Evolutionary conservation across 23 tunicate species (phyloP).

Genomic region (Ciona savignyi): DNA sequence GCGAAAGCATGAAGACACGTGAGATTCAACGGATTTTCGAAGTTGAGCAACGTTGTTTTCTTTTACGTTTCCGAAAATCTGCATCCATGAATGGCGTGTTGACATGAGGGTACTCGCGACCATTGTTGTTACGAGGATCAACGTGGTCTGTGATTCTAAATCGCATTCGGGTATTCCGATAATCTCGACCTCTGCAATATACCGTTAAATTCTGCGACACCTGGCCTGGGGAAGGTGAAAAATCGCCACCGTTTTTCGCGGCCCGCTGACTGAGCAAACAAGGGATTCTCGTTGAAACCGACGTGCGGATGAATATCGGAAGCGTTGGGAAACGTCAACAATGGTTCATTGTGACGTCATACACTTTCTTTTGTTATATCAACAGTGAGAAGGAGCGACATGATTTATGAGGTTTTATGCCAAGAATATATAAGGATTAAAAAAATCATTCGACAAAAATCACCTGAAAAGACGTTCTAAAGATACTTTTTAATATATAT

Average conservation of each 20-base stretch:
- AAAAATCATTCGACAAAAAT: too few species aligned
- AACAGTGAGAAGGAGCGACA: background rate
- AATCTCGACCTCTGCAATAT: background rate
- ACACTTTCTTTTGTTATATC: constrained; percentile 6
- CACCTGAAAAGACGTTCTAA: too few species aligned
- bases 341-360: constrained; percentile 14
- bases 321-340: constrained; percentile 1
- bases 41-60: background rate
- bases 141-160: background rate
- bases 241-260: background rate
- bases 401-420: background rate
- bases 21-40: background rate
- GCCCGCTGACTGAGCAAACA: background rate
- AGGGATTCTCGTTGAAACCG: background rate
- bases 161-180: background rate
- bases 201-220: background rate
- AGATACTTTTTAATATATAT: too few species aligned
- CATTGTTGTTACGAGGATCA: background rate
- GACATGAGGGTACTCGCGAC: background rate
- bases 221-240: background rate
- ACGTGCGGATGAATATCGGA: background rate
- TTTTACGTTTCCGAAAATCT: background rate
- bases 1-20: background rate
- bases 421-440: too few species aligned
- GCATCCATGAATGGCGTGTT: background rate